Conservation (phyloP, 2,113 vertebrate genomes). For the Neodontobutis hainanensis region DNA sequence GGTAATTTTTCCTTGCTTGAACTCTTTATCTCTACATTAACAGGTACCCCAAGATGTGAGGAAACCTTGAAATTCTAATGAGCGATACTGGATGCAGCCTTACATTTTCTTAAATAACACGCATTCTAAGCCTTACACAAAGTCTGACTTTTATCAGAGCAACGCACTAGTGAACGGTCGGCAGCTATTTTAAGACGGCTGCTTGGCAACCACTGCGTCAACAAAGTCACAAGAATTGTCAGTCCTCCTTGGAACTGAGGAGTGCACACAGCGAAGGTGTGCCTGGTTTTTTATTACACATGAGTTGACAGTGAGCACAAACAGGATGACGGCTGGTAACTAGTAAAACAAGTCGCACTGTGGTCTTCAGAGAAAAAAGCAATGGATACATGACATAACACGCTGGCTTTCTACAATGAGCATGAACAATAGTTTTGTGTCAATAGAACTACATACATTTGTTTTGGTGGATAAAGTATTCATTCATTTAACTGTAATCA, state of each 20-base stretch:
- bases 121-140: constrained; percentile 11
- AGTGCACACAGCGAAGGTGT: constrained; percentile 18
- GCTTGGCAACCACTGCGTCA: constrained; percentile 67
- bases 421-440: background rate
- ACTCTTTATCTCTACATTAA: too few relatives aligned
- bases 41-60: too few relatives aligned
- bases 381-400: constrained; percentile 14
- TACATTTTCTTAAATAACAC: background rate
- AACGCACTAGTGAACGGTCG: constrained; percentile 28
- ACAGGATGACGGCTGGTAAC: background rate
- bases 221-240: constrained; percentile 47
- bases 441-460: too few relatives aligned
- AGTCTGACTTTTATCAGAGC: constrained; percentile 52
- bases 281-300: background rate
- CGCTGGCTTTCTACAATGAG: background rate
- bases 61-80: too few relatives aligned
- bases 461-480: too few relatives aligned
- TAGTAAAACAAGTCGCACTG: constrained; percentile 54
- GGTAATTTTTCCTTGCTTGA: too few relatives aligned
- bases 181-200: constrained; percentile 58
- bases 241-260: constrained; percentile 10
- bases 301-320: background rate
- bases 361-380: background rate
- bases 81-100: too few relatives aligned
- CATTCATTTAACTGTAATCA: too few relatives aligned